A percentile compares a stretch with the other conserved stretches of the same genome.
phyloP scores from a whole-genome alignment of 2,888 invertebrate species.

The Aproaerema taeniolella region DNA sequence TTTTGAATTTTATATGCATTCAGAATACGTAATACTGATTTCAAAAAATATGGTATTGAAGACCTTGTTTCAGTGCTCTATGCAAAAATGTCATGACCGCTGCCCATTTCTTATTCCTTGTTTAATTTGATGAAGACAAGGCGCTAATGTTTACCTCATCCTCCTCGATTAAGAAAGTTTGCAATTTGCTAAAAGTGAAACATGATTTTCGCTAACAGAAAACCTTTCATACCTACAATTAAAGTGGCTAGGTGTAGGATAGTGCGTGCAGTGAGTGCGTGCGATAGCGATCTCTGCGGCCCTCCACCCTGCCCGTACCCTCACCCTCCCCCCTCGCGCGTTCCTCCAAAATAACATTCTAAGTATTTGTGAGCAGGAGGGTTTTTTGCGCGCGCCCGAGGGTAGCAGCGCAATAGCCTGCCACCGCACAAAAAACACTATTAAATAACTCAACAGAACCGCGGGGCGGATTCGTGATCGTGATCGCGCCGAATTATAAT shows the following conservation, averaged over 20 bases:
- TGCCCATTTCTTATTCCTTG: too few relatives aligned
- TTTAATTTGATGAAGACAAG: too few relatives aligned
- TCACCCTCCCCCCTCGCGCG: conserved; percentile 37
- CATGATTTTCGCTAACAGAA: too few relatives aligned
- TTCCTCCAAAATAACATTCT: conserved; percentile 67
- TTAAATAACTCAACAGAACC: conserved; percentile 71
- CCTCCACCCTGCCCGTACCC: conserved; percentile 31
- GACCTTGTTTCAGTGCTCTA: too few relatives aligned
- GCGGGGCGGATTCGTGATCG: conserved; percentile 71
- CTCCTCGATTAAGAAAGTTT: too few relatives aligned
- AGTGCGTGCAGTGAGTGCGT: conserved; percentile 76
- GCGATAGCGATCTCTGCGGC: conserved; percentile 71
- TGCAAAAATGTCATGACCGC: too few relatives aligned
- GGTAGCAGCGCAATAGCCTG: conserved; percentile 72
- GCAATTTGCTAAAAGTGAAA: too few relatives aligned
- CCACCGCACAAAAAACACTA: conserved; percentile 72
- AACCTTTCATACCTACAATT: too few relatives aligned
- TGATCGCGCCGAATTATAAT: conserved; percentile 63
- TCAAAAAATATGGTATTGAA: too few relatives aligned
- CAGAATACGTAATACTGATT: conserved; percentile 8
- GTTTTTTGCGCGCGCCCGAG: conserved; percentile 75
- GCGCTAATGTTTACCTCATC: too few relatives aligned
- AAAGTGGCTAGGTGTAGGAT: conserved; percentile 69
- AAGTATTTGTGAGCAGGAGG: conserved; percentile 68
- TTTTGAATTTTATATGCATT: conserved; percentile 15